Evolutionary conservation across 23 tunicate species (phyloP), one percentile per base, ranked within the genome.

Genomic region (Ascidia mentula): DNA sequence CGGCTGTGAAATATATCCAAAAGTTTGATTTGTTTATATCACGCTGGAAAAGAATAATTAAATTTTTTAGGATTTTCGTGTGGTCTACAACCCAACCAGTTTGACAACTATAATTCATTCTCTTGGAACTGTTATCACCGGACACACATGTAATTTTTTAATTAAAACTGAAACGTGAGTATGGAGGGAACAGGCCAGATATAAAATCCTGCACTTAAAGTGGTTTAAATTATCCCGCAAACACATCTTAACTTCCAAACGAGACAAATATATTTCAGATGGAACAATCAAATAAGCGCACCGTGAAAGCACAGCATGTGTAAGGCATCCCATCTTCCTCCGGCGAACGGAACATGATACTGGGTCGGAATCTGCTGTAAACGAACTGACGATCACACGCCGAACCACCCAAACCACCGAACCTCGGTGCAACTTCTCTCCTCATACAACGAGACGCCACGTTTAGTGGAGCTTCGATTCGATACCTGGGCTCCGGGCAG

Each of bases 301-400:
- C 91, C 32, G 80, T 75, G 80, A 91, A 91, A 34, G 90, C 84
- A 36, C 82, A 89, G 46, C 90, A 80, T 3, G 87, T 81, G 45
- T 87, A 91, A 1, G 90, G 97, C 3, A 82, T 59, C 5, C 53
- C 72, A 20, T 82, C 81, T 18, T 86, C 89, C 32, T 90, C 89
- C 8, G 87, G 77, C 17, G 87, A 75, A 32, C 87, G 89, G 34
- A 86, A 85, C 32, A 82, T 76, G 37, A 40, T 28, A 6, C 59
- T 79, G 18, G 97, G 97, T 61, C 85, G 81, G 60, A 81, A 91
- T 39, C 88, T 82, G 85, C 91, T 87, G 85, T 79, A 92, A 34
- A 92, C 79, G 18, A 92, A 79, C 40, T 87, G 91, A 31, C 96
- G 82, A 59, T 90, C 96, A 45, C 82, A 74, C 0, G 72, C 79